phyloP scores from a whole-genome alignment of 2,888 invertebrate genomes.

The Catocala sponsa region DNA sequence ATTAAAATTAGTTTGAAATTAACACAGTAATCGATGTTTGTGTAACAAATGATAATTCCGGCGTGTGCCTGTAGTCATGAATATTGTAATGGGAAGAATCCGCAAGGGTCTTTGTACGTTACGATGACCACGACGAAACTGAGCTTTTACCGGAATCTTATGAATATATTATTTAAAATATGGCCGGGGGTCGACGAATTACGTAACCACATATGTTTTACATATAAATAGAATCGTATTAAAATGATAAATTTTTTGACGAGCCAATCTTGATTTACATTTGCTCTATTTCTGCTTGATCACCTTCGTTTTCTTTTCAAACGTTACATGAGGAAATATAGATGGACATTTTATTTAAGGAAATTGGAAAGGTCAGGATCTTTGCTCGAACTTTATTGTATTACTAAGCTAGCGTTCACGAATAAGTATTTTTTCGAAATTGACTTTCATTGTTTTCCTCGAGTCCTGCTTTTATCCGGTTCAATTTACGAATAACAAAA shows the following conservation, averaged over 20 bases:
- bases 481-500: conserved; percentile 18
- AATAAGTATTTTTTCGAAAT: background rate
- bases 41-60: conserved; percentile 23
- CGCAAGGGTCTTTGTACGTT: conserved; percentile 63
- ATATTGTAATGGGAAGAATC: conserved; percentile 67
- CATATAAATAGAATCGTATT: conserved; percentile 40
- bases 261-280: conserved; percentile 1
- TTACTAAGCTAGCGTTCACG: no score
- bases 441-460: conserved; percentile 2
- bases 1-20: background rate
- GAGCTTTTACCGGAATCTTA: conserved; percentile 67
- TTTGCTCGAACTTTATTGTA: no score
- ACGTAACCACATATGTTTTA: conserved; percentile 52
- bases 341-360: no score
- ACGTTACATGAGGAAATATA: no score
- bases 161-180: conserved; percentile 76
- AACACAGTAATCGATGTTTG: conserved; percentile 16
- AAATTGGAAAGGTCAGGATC: background rate
- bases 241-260: conserved; percentile 31
- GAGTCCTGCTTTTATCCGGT: conserved; percentile 38
- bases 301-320: no score
- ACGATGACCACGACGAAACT: conserved; percentile 67
- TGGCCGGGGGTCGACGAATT: conserved; percentile 60
- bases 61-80: conserved; percentile 57
- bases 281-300: no score